Base-by-base conservation (phyloP, 2,113 vertebrate species). In the Dromas ardeola region DNA sequence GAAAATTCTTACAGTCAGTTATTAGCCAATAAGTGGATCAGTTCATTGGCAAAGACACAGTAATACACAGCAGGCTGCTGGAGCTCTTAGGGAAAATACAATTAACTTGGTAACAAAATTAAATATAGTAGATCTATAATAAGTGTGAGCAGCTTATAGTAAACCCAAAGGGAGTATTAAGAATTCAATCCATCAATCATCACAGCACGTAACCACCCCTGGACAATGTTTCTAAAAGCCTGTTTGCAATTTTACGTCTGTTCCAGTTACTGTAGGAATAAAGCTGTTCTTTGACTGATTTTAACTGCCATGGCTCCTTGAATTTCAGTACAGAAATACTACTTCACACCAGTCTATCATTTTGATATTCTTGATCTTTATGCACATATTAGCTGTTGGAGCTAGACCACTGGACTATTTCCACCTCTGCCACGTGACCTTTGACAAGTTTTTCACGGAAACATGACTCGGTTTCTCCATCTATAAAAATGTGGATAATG, bases 61-160 rank as follows among this genome's bases (percentile, higher is more conserved):
- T 73, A 93, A 93, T 43, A 91, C 87, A 90, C 86, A 96, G 94
- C 81, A 93, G 94, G 94, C 93, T 80, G 38, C 81, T 88, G 91
- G 45, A 91, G 81, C 84, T 95, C 91, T 95, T 71, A 87, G 95
- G 89, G 95, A 94, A 96, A 97, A 97, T 67, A 97, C 94, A 97
- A 97, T 97, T 96, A 96, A 67, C 94, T 96, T 17, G 50, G 87
- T 91, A 94, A 94, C 91, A 86, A 95, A 97, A 97, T 96, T 96
- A 97, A 95, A 96, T 94, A 82, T 95, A 94, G 86, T 91, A 90
- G 93, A 71, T 86, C 81, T 77, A 59, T 82, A 97, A 94, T 88
- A 96, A 96, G 89, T 86, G 71, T 77, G 79, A 96, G 66, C 79
- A 95, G 94, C 89, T 95, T 93, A 96, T 42, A 95, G 95, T 79